Percentiles rank a stretch among this genome's conserved stretches.
Conservation (phyloP, 2,113 vertebrate species). For the Monopterus albus region DNA sequence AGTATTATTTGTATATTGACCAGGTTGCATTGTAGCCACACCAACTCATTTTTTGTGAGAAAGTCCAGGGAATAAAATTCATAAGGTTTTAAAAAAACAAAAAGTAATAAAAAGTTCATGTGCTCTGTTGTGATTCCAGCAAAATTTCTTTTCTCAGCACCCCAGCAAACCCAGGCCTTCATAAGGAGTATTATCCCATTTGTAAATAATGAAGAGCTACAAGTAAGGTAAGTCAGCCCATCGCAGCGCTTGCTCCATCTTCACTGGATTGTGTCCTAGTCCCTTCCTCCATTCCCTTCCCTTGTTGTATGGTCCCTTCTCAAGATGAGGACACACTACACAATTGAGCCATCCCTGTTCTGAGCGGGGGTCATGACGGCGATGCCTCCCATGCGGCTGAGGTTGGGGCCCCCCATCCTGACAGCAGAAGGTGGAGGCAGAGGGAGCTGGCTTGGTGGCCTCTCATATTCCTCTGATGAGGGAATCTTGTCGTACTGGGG, state of each 20-base stretch:
- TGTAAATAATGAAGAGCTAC: conserved; percentile 51
- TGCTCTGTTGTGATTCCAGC: conserved; percentile 61
- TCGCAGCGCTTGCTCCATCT: conserved; percentile 30
- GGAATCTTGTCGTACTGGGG: conserved; percentile 93
- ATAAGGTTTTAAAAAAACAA: conserved; percentile 52
- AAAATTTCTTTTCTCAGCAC: conserved; percentile 31
- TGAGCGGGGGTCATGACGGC: conserved; percentile 98
- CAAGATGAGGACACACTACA: conserved; percentile 78
- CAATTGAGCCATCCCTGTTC: conserved; percentile 96
- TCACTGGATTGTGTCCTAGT: conserved; percentile 45
- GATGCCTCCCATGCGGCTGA: conserved; percentile 97
- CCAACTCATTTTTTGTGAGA: conserved; percentile 44
- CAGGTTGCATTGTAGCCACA: conserved; percentile 42
- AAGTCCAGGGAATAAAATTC: conserved; percentile 67
- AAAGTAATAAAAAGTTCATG: conserved; percentile 69
- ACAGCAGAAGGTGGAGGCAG: conserved; percentile 80
- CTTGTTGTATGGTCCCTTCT: conserved; percentile 10
- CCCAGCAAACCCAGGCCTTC: conserved; percentile 59
- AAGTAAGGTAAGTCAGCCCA: conserved; percentile 25
- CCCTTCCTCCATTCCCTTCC: neutral
- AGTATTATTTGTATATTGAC: conserved; percentile 65
- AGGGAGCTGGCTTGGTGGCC: conserved; percentile 83
- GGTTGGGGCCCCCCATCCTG: conserved; percentile 93
- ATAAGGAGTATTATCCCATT: conserved; percentile 22
- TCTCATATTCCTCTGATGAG: conserved; percentile 89